Evolutionary conservation across 1,140 invertebrate genomes (phyloP), one percentile per base, ranked within the genome.

Genomic region (Meloidogyne chitwoodi): DNA sequence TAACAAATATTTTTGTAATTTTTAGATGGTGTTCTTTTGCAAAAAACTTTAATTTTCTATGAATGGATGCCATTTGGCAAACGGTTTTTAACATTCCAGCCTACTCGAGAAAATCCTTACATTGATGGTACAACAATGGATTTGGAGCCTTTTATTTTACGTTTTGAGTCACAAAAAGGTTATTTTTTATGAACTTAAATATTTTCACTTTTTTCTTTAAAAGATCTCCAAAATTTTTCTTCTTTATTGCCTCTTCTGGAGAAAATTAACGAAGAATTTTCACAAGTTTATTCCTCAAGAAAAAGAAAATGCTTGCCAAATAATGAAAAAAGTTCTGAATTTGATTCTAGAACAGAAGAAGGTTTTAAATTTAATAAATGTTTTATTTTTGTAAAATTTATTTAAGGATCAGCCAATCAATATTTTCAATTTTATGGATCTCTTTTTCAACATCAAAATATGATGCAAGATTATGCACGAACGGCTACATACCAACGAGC

Each of bases 361-460:
- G 38, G 69, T 72, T n/a, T 29, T 34, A 12, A 26, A 31, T 68
- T 27, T 68, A 31, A 31, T 31, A 31, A 31, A 31, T 3, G 10
- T 8, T 38, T 6, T 38, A 8, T 22, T 22, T 44, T n/a, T 10
- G 24, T 27, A 67, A 68, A 26, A 22, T 31, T 26, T 0, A 19
- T 69, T 69, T 41, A n/a, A 73, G 74, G 48, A 16, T 83, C 81
- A 11, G 82, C 81, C 29, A 38, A 24, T 24, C 81, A 83, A 63
- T 82, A 83, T 61, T 78, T 78, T 62, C 77, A 78, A 90, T 98
- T 98, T 89, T 98, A 99, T 89, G 95, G 96, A 72, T 98, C 97
- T 89, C 89, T 99, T 72, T 97, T 94, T 66, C 96, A 99, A 88
- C 96, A 99, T 88, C 96, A 99, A 89, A 99, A 99, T 87, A 99